These are phyloP conservation scores for Aporophyla lueneburgensis DNA, from an alignment of 2,888 invertebrate genomes.

Conservation along the genomic window DNA sequence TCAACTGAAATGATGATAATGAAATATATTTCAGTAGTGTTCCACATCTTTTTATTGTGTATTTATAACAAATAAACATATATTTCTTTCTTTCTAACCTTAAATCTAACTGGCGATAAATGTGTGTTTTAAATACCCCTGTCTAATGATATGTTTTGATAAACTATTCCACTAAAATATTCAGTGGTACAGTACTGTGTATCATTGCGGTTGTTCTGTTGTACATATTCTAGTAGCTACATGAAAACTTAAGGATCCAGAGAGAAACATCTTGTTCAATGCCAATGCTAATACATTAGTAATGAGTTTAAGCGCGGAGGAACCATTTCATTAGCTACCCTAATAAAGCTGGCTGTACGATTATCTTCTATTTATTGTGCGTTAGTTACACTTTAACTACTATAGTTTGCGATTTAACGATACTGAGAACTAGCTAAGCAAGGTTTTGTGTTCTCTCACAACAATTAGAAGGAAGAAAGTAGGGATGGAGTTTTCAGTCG, in stretches of 20 bases:
- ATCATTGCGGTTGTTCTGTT: slow-evolving; percentile 49
- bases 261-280: slow-evolving; percentile 53
- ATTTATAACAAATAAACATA: background rate
- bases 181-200: slow-evolving; percentile 4
- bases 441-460: background rate
- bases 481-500: background rate
- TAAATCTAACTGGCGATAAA: background rate
- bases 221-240: slow-evolving; percentile 47
- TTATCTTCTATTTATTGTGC: slow-evolving; percentile 53
- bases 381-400: slow-evolving; percentile 33
- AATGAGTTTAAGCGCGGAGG: slow-evolving; percentile 49
- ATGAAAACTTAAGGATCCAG: slow-evolving; percentile 57
- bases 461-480: background rate
- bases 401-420: slow-evolving; percentile 12
- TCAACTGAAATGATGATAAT: no score
- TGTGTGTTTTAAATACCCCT: background rate
- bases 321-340: slow-evolving; percentile 57
- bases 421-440: background rate
- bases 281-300: slow-evolving; percentile 51
- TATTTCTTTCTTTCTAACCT: background rate
- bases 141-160: slow-evolving; percentile 15
- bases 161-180: slow-evolving; percentile 16
- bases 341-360: slow-evolving; percentile 45
- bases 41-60: no score
- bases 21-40: no score